A percentile compares a stretch with the other conserved stretches of the same genome.
Conservation (phyloP, 2,888 invertebrate species). For the Lithophane leautieri region DNA sequence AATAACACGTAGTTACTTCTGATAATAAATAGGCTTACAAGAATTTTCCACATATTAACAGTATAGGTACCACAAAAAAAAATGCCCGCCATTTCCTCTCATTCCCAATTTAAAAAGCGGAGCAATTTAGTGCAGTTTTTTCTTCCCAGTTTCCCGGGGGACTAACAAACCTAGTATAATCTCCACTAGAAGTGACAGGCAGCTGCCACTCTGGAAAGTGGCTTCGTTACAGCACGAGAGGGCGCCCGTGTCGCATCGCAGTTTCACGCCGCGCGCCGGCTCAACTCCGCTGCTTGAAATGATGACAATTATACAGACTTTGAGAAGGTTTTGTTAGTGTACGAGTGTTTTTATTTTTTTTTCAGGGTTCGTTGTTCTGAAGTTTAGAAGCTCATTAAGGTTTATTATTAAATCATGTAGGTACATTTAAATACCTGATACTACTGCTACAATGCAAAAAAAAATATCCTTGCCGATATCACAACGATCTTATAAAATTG, state of each 20-base stretch:
- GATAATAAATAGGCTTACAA: background rate
- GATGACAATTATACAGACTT: constrained; percentile 72
- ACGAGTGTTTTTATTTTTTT: constrained; percentile 15
- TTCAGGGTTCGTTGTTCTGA: background rate
- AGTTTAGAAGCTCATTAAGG: background rate
- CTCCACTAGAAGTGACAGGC: constrained; percentile 75
- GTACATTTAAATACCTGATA: background rate
- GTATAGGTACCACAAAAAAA: background rate
- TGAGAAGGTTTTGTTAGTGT: constrained; percentile 58
- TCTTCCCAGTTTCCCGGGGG: constrained; percentile 41
- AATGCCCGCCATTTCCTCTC: constrained; percentile 2
- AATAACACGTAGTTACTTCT: background rate
- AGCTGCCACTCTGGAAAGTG: constrained; percentile 82
- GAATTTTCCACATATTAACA: background rate
- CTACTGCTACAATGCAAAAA: too few species aligned
- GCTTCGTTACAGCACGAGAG: constrained; percentile 81
- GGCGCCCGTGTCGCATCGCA: constrained; percentile 64
- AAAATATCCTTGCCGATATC: background rate
- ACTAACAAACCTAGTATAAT: constrained; percentile 68
- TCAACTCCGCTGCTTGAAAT: constrained; percentile 61
- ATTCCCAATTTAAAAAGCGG: constrained; percentile 53
- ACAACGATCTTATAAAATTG: background rate
- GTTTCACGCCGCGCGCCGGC: constrained; percentile 62
- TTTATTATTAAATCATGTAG: background rate
- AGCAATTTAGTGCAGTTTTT: constrained; percentile 46